These are phyloP conservation scores for Clupea harengus DNA, from an alignment of 2,113 vertebrate genomes.

Conservation along the genomic window DNA sequence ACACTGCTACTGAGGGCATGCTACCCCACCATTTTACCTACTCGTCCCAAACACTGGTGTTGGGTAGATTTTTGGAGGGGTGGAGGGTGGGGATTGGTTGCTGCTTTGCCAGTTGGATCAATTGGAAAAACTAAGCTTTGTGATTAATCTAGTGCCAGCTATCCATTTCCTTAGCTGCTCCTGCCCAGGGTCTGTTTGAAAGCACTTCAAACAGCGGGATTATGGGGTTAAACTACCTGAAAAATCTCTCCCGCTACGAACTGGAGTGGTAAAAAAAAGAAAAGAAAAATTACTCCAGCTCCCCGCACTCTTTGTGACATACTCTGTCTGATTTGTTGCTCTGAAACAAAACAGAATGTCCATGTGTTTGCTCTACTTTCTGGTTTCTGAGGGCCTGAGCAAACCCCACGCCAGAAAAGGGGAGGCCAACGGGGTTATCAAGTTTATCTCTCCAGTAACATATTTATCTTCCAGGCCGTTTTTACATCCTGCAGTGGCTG, in stretches of 20 bases:
- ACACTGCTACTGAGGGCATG: conserved; percentile 2
- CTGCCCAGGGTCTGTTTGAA: conserved; percentile 38
- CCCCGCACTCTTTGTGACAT: not conserved
- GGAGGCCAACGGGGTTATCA: conserved; percentile 1
- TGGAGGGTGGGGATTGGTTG: conserved; percentile 12
- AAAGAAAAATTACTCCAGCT: not conserved
- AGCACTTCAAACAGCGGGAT: conserved; percentile 41
- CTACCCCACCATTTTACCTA: not conserved
- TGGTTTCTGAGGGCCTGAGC: not conserved
- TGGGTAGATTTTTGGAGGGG: not conserved
- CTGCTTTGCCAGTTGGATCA: conserved; percentile 37
- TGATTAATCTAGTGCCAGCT: conserved; percentile 41
- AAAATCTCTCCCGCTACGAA: conserved; percentile 44
- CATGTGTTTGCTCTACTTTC: not conserved
- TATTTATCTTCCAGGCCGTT: not conserved
- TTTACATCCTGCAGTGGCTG: not conserved
- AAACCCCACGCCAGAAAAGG: not conserved
- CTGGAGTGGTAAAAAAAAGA: conserved; percentile 32
- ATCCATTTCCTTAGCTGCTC: conserved; percentile 43
- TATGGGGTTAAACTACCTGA: conserved; percentile 54
- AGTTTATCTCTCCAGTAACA: not conserved
- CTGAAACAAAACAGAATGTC: not conserved
- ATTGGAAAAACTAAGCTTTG: conserved; percentile 41
- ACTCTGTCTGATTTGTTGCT: conserved; percentile 1
- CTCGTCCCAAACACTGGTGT: conserved; percentile 19